Base-by-base conservation (phyloP, 2,888 invertebrate species). In the Amphiduros pacificus region DNA sequence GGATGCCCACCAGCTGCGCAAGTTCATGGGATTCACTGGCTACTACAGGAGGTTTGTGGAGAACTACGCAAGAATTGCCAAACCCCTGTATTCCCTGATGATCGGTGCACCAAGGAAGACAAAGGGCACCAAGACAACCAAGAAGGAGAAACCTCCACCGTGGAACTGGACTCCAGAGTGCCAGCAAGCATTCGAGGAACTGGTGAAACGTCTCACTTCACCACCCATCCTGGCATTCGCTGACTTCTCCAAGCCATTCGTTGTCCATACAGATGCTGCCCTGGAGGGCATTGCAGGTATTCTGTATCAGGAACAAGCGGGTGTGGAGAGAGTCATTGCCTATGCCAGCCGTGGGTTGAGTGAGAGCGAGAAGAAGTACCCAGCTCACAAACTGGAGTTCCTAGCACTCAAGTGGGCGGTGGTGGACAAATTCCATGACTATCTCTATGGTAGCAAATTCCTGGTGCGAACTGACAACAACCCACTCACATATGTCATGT, bases 181-280 rank as follows among this genome's bases (percentile, higher is more conserved):
- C n/a, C 49, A 62, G 20, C n/a, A 31, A 28, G 65, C 63, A 29
- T 62, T 64, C 54, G 57, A 53, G 20, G 36, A 11, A 1, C 11
- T 68, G 1, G 57, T 40, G 26, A 36, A 31, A 14, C n/a, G 29
- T 6, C 51, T 63, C 11, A 58, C 48, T 14, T 20, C 24, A 26
- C 24, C 64, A 5, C 61, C 68, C 5, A 31, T 65, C 4, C 61
- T 68, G 4, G 56, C 56, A n/a, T 65, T 50, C 41, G 58, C 63
- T 14, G 64, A 67, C 55, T 52, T 48, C 24, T 44, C 22, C 6
- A 41, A 50, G 3, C 59, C 66, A 27, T 69, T 65, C 48, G 60
- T 53, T 6, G 22, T 69, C 1, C 57, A 66, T 48, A 60, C 52
- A 3, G 67, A 69, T 54, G 60, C 62, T 0, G 54, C 55, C 50